These are phyloP conservation scores for Dreissena polymorpha DNA, from an alignment of 1,140 invertebrate genomes.

Conservation along the genomic window DNA sequence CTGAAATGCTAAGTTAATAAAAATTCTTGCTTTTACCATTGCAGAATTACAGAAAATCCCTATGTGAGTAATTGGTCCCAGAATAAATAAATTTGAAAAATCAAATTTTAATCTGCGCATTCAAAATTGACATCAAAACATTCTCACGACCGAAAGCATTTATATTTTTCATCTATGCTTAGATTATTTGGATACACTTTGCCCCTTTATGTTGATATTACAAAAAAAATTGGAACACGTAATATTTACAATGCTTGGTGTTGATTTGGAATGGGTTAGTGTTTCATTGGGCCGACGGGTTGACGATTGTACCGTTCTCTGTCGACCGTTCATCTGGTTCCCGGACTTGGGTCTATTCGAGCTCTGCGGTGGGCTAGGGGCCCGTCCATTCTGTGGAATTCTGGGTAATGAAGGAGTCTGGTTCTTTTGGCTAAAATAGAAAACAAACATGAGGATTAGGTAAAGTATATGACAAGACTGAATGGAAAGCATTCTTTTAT, in stretches of 20 bases:
- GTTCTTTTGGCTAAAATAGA: constrained; percentile 68
- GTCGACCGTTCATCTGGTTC: constrained; percentile 51
- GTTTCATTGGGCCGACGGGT: constrained; percentile 59
- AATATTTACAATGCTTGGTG: constrained; percentile 37
- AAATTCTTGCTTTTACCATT: no score
- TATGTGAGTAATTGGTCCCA: no score
- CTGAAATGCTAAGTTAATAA: no score
- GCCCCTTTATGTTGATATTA: not conserved
- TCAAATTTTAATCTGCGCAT: no score
- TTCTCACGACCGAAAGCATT: no score
- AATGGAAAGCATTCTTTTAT: constrained; percentile 30
- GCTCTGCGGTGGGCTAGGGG: constrained; percentile 66
- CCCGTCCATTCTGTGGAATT: constrained; percentile 72
- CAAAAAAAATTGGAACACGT: not conserved
- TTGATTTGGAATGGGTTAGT: constrained; percentile 43
- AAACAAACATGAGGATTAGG: constrained; percentile 44
- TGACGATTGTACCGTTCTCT: constrained; percentile 62
- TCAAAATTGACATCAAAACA: no score
- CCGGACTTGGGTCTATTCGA: constrained; percentile 66
- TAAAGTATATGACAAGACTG: constrained; percentile 1
- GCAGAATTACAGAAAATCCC: no score
- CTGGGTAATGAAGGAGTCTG: constrained; percentile 75
- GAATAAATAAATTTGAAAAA: no score
- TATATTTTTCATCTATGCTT: no score
- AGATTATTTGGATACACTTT: no score